Evolutionary conservation across 2,797 vertebrate genomes (phyloP), one percentile per base, ranked within the genome.

Genomic region (Miichthys miiuy): DNA sequence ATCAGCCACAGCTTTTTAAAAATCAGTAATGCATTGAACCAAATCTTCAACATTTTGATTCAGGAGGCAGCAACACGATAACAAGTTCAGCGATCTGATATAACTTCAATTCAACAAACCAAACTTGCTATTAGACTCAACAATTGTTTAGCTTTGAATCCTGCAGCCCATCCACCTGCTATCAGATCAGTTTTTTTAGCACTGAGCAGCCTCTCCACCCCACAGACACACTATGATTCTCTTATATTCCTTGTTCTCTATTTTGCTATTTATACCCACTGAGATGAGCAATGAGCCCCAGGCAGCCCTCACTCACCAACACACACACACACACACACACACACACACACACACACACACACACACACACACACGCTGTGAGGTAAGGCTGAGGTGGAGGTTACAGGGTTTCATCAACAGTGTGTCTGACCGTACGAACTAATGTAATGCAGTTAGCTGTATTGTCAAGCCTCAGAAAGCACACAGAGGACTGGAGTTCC

Each of bases 251-350:
- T 87, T 56, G 62, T 72, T 89, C 82, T 89, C 84, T 86, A 74
- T 90, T 89, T 92, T 90, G 89, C 88, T 93, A 93, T 92, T 93
- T 92, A 91, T 91, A 90, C 87, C 90, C 85, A 88, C 87, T 88
- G 91, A 89, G 89, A 85, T 91, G 90, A 91, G 88, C 91, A 87
- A 78, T 88, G 84, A 89, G 91, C 88, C 87, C 76, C 86, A 72
- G 91, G 89, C 88, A 90, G 80, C 83, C 84, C 81, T 91, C 86
- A 81, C 82, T 89, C 83, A 75, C 80, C 81, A 82, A 52, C 50
- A 42, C 50, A 55, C 17, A 56, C 67, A 60, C 42, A 62, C 60
- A 57, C 42, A 63, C 56, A 27, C 51, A 68, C 0, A 18, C 30
- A 57, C 42, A 63, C 56, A 27, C 51, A 68, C 0, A 18, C 30